Evolutionary conservation across 2,113 vertebrate species (phyloP).

Genomic region (Lucifuga dentata): DNA sequence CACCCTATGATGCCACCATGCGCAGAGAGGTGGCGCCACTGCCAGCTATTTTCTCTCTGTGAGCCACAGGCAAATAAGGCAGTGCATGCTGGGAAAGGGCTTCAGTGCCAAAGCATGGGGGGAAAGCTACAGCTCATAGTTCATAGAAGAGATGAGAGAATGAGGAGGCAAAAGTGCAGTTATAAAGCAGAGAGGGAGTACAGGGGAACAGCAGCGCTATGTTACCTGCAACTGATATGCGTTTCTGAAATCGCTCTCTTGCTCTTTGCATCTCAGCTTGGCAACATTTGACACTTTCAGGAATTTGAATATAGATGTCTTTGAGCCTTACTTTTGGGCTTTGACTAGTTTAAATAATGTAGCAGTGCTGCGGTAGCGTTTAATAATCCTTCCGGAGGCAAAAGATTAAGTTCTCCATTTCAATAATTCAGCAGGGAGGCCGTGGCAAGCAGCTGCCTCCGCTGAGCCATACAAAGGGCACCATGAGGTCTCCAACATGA

Average conservation of each 20-base stretch:
- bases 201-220: constrained; percentile 63
- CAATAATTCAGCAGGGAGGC: constrained; percentile 76
- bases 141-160: constrained; percentile 57
- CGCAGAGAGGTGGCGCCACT: constrained; percentile 74
- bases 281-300: constrained; percentile 20
- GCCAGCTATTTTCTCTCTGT: constrained; percentile 68
- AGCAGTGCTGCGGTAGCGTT: constrained; percentile 45
- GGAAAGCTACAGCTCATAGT: constrained; percentile 53
- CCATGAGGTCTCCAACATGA: constrained; percentile 39
- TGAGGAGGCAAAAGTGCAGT: constrained; percentile 44
- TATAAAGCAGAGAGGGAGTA: constrained; percentile 60
- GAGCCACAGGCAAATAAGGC: constrained; percentile 77
- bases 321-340: constrained; percentile 31
- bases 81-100: constrained; percentile 81
- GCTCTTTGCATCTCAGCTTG: constrained; percentile 55
- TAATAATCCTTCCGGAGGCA: constrained; percentile 49
- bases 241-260: no score
- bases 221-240: no score
- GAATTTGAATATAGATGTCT: constrained; percentile 7
- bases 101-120: constrained; percentile 77
- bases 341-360: constrained; percentile 54
- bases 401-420: constrained; percentile 53
- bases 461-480: constrained; percentile 53
- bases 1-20: constrained; percentile 77
- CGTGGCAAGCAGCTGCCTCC: constrained; percentile 49